phyloP scores from a whole-genome alignment of 2,113 vertebrate species.

The Ictalurus punctatus region DNA sequence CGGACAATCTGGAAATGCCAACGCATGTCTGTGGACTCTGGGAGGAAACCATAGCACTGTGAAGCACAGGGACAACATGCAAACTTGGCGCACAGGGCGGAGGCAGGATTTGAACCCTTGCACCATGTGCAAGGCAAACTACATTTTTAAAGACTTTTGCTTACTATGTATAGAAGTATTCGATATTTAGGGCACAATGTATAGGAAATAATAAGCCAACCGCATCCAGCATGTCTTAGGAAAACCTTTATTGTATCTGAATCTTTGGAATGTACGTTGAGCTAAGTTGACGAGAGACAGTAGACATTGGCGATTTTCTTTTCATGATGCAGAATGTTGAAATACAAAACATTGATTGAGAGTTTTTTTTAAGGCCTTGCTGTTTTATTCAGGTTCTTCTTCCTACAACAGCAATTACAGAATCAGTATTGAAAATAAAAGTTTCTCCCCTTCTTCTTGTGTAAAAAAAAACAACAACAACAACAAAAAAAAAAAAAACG shows the following conservation, averaged over 20 bases:
- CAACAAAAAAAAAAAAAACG: neutral
- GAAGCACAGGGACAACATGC: no score
- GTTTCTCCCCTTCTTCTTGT: constrained; percentile 68
- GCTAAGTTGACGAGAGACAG: constrained; percentile 43
- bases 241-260: constrained; percentile 61
- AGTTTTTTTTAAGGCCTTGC: constrained; percentile 76
- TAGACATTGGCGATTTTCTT: constrained; percentile 40
- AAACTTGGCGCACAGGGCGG: no score
- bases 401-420: constrained; percentile 79
- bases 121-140: neutral
- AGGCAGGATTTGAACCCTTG: no score
- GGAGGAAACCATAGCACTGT: no score
- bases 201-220: neutral
- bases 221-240: constrained; percentile 34
- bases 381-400: constrained; percentile 71
- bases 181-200: neutral
- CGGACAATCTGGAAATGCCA: no score
- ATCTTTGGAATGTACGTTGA: constrained; percentile 61
- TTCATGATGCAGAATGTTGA: constrained; percentile 43
- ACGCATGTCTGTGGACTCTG: no score
- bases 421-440: constrained; percentile 84
- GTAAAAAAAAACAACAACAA: constrained; percentile 41
- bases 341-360: constrained; percentile 60
- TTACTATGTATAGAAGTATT: neutral
- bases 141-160: neutral